Evolutionary conservation across 2,797 vertebrate species (phyloP).

Genomic region (Chrosomus eos): DNA sequence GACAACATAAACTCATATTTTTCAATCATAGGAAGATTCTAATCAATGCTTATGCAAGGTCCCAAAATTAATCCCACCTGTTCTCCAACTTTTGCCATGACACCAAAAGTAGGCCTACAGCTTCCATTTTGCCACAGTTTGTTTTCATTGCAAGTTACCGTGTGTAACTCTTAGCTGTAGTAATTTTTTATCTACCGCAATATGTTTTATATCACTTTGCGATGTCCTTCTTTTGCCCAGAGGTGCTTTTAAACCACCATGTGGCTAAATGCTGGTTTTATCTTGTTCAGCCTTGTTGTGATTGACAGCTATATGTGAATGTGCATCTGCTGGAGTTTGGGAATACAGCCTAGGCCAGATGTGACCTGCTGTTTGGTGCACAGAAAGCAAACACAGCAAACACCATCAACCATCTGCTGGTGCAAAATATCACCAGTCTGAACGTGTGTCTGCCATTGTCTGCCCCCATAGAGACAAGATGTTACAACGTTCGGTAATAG

Average conservation of each 20-base stretch:
- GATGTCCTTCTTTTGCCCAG: constrained; percentile 49
- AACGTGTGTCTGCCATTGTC: constrained; percentile 53
- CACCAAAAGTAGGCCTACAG: background rate
- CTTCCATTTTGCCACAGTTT: constrained; percentile 1
- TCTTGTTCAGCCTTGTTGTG: constrained; percentile 58
- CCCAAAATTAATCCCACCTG: too few species aligned
- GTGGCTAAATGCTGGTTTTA: constrained; percentile 72
- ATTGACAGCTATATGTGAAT: constrained; percentile 69
- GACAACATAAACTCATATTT: background rate
- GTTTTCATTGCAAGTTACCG: background rate
- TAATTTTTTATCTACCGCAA: constrained; percentile 52
- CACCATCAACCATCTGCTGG: constrained; percentile 84
- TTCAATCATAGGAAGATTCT: background rate
- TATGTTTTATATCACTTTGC: constrained; percentile 58
- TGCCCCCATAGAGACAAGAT: constrained; percentile 40
- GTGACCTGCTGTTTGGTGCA: constrained; percentile 82
- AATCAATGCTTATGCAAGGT: background rate
- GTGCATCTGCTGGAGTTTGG: constrained; percentile 71
- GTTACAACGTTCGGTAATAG: constrained; percentile 30
- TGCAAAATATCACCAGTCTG: constrained; percentile 69
- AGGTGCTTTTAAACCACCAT: constrained; percentile 64
- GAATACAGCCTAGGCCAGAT: constrained; percentile 79
- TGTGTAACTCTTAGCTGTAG: constrained; percentile 24
- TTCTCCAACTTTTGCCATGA: background rate
- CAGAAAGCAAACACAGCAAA: constrained; percentile 77